Evolutionary conservation across 2,888 invertebrate species (phyloP).

Genomic region (Troides helena): DNA sequence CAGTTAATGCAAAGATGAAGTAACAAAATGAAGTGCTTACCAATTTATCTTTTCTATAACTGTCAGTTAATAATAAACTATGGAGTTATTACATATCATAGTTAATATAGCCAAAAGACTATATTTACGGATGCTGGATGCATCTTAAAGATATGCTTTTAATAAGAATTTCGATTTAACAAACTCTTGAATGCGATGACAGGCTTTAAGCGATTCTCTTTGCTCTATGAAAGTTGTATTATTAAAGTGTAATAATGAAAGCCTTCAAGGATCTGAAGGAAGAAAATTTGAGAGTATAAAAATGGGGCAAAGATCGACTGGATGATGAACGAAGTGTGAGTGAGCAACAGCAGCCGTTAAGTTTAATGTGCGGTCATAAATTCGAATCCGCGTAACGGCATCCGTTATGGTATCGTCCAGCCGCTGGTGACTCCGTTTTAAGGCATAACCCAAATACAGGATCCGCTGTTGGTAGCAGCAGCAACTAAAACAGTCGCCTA

Average conservation of each 20-base stretch:
- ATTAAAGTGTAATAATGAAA: neutral
- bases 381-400: slow-evolving; percentile 43
- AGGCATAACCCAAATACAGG: slow-evolving; percentile 63
- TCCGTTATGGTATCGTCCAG: slow-evolving; percentile 44
- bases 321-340: slow-evolving; percentile 16
- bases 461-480: slow-evolving; percentile 37
- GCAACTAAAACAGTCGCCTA: slow-evolving; percentile 34
- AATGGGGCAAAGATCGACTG: slow-evolving; percentile 7
- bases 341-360: slow-evolving; percentile 24
- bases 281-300: slow-evolving; percentile 10
- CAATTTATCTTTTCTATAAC: too few relatives aligned
- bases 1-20: too few relatives aligned
- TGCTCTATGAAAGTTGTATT: too few relatives aligned
- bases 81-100: too few relatives aligned
- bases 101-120: too few relatives aligned
- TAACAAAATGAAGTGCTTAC: too few relatives aligned
- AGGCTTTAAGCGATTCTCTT: too few relatives aligned
- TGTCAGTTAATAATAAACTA: too few relatives aligned
- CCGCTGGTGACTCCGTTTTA: slow-evolving; percentile 39
- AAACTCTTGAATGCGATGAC: too few relatives aligned
- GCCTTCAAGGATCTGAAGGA: neutral
- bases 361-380: slow-evolving; percentile 36
- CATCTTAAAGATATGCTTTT: too few relatives aligned
- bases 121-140: too few relatives aligned
- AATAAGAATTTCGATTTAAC: too few relatives aligned